Percentiles rank a stretch among this genome's conserved stretches.
These are phyloP conservation scores for Uloborus plumipes DNA, from an alignment of 2,888 invertebrate species.

Conservation along the genomic window DNA sequence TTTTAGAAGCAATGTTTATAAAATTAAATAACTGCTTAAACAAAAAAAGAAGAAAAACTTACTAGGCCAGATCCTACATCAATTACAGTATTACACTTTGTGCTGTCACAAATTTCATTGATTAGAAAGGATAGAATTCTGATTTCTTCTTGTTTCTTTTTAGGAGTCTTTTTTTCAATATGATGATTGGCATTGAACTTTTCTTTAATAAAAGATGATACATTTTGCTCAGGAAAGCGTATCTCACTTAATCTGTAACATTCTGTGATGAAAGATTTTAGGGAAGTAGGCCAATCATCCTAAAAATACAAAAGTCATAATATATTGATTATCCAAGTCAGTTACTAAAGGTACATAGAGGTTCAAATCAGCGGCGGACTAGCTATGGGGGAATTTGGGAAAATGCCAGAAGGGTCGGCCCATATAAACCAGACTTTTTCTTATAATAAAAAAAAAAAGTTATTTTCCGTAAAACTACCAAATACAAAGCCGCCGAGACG, in stretches of 20 bases:
- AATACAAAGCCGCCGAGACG: too few relatives aligned
- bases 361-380: too few relatives aligned
- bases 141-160: constrained; percentile 41
- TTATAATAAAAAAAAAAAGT: too few relatives aligned
- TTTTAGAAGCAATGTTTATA: too few relatives aligned
- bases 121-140: constrained; percentile 21
- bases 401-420: too few relatives aligned
- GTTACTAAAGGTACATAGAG: too few relatives aligned
- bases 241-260: constrained; percentile 15
- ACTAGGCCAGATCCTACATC: constrained; percentile 50
- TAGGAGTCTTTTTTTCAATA: constrained; percentile 10
- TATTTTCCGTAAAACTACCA: too few relatives aligned
- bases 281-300: constrained; percentile 29
- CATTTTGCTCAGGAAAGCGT: constrained; percentile 21
- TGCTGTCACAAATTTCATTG: constrained; percentile 20
- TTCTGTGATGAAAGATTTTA: constrained; percentile 20
- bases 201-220: too few relatives aligned
- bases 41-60: background rate
- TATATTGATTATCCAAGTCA: too few relatives aligned
- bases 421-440: too few relatives aligned
- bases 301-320: background rate
- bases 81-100: constrained; percentile 9
- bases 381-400: too few relatives aligned
- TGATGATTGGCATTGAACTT: background rate
- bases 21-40: background rate